Evolutionary conservation across 2,888 invertebrate species (phyloP).

Genomic region (Colletes collaris): DNA sequence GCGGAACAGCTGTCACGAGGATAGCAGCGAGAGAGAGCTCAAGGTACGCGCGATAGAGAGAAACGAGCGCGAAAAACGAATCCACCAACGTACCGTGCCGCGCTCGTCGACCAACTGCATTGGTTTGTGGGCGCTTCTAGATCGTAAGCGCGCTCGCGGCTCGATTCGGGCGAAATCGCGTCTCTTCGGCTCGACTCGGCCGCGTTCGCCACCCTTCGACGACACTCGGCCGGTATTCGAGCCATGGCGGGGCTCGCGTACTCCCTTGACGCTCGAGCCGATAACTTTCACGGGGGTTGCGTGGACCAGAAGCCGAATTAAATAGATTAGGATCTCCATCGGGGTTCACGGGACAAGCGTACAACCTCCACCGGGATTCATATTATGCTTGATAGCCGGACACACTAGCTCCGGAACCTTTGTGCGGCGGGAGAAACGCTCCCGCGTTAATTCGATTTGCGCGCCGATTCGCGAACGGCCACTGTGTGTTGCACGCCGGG

Average conservation of each 20-base stretch:
- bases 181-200: conserved; percentile 3
- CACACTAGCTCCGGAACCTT: conserved; percentile 9
- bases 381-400: conserved; percentile 27
- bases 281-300: conserved; percentile 45
- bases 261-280: not conserved
- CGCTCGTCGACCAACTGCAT: conserved; percentile 76
- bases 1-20: conserved; percentile 41
- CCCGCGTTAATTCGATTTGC: conserved; percentile 32
- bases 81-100: conserved; percentile 55
- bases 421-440: conserved; percentile 3
- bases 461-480: conserved; percentile 25
- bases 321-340: conserved; percentile 49
- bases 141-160: conserved; percentile 33
- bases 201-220: not conserved
- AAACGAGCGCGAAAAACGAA: conserved; percentile 5
- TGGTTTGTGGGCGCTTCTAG: conserved; percentile 59
- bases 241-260: not conserved
- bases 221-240: not conserved
- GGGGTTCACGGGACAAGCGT: conserved; percentile 28
- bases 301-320: conserved; percentile 46
- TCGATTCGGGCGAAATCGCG: conserved; percentile 22
- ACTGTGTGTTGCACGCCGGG: not conserved
- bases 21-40: not conserved
- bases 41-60: conserved; percentile 9
- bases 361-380: conserved; percentile 22